These are phyloP conservation scores for Chlorodrepanis virens DNA, from an alignment of 2,113 vertebrate species.

Conservation along the genomic window DNA sequence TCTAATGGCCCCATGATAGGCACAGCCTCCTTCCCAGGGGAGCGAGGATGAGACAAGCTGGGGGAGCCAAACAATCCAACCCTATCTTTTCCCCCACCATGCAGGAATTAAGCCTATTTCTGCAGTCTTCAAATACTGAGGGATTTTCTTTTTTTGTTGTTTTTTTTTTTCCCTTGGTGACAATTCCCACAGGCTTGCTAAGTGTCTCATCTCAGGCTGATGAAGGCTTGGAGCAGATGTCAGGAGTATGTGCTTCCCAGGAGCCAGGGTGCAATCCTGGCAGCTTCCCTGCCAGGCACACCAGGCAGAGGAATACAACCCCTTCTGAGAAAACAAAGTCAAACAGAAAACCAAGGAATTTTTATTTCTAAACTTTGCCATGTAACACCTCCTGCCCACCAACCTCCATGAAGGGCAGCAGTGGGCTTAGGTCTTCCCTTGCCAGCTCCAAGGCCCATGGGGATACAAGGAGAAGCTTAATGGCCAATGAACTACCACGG, in stretches of 20 bases:
- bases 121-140: conserved; percentile 1
- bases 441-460: not conserved
- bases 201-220: conserved; percentile 58
- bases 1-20: not conserved
- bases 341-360: not conserved
- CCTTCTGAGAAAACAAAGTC: rapidly evolving
- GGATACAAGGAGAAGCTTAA: not conserved
- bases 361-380: not conserved
- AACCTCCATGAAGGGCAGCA: not conserved
- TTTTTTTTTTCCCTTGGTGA: not conserved
- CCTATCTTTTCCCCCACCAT: not conserved
- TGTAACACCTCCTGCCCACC: not conserved
- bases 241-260: conserved; percentile 31
- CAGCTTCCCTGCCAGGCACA: not conserved
- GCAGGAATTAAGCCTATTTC: conserved; percentile 55
- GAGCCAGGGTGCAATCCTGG: not conserved
- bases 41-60: not conserved
- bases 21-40: not conserved
- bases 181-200: conserved; percentile 55
- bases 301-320: not conserved
- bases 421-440: not conserved
- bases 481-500: rapidly evolving
- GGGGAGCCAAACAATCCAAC: not conserved
- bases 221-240: conserved; percentile 38
- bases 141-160: not conserved